Evolutionary conservation across 2,797 vertebrate genomes (phyloP), one percentile per base, ranked within the genome.

Genomic region (Diplodus puntazzo): DNA sequence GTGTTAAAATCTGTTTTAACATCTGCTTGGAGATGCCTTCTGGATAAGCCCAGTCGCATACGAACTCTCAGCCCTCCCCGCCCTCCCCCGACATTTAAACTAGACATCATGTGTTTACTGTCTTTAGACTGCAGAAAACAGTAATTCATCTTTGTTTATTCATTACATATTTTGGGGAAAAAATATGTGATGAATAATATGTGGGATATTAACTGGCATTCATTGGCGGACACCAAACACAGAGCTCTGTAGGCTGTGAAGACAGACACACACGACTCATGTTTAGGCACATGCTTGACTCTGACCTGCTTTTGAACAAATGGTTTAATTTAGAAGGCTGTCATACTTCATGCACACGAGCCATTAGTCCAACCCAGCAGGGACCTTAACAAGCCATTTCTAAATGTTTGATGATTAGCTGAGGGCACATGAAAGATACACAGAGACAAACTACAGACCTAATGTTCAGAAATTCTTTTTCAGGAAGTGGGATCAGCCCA

Each of bases 291-390:
- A 66, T 65, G 25, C 50, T 54, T 69, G 74, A 71, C 60, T 70
- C 74, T 73, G 73, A 81, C 72, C 73, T 78, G 81, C 75, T 89
- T 83, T 83, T 85, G 71, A 83, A 81, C 66, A 86, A 84, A 84
- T 70, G 54, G 71, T 87, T 82, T 83, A 57, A 89, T 83, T 80
- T 79, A 67, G 74, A 81, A 82, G 50, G 55, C 71, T 83, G 64
- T 83, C 80, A 84, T 78, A 80, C 83, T 83, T 85, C 57, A 79
- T 81, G 82, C 75, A 79, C 71, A 54, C 1, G 5, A 46, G n/a
- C 75, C 77, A 85, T 82, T 85, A 84, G 81, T 84, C 65, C 60
- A 83, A 69, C 34, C 61, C 79, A 84, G 72, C 80, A 76, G 77
- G 75, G 85, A 84, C 69, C 45, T 76, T 63, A 57, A 61, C 25